Base-by-base conservation (phyloP, 2,888 invertebrate species). In the Metopia argyrocephala region DNA sequence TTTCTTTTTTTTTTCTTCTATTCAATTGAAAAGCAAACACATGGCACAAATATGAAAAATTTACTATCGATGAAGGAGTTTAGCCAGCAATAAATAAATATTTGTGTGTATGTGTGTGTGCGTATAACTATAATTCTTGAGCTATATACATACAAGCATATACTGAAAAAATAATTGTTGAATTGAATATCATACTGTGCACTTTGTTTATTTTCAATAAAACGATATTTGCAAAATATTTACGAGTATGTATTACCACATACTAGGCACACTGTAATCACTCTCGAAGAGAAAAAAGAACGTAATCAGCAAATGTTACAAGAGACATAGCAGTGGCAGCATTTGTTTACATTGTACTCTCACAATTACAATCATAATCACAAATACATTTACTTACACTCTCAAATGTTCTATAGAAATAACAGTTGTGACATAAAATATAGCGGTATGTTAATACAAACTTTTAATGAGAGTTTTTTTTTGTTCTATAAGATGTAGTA, bases 41-140 rank as follows among this genome's bases (percentile, higher is more conserved):
- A 78, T 78, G 71, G 59, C 70, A 59, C 23, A 71, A 65, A 65
- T 65, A 31, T 45, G 45, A 76, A 52, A 76, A 46, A 38, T 48
- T 15, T 46, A 54, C 21, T 21, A 28, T 46, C 6, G 45, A 6
- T 38, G 50, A 18, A 12, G 28, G 48, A 57, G 21, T 54, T 27
- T 5, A 56, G 46, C 15, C 15, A 38, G 70, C 59, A 50, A 52
- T 70, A 52, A 70, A 20, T 38, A 61, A 38, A 23, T 38, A 9
- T 38, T 15, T 38, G 38, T 38, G 38, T 38, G 38, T 38, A 15
- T 38, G 38, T 9, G n/a, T n/a, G n/a, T n/a, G n/a, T n/a, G n/a
- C n/a, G n/a, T n/a, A n/a, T 12, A 15, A 38, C 9, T 3, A 38
- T 61, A 38, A 7, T 61, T 70, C 23, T 31, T 61, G 38, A 38